Conservation (phyloP, 2,797 vertebrate genomes). For the Sebastes trivittatus region DNA sequence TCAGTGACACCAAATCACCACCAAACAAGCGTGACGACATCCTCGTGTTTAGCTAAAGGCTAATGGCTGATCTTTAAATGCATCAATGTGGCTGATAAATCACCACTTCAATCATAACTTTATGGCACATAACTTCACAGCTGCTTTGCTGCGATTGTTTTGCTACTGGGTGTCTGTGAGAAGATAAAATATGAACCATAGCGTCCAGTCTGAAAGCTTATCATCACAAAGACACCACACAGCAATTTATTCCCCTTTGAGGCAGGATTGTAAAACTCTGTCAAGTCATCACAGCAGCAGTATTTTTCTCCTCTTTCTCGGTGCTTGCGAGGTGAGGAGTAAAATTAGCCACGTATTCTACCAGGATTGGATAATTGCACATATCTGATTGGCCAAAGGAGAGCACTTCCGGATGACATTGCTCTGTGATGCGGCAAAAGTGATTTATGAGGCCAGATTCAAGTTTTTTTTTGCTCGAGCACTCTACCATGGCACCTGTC, state of each 20-base stretch:
- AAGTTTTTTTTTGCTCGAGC: not conserved
- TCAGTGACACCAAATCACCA: constrained; percentile 8
- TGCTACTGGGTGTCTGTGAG: constrained; percentile 6
- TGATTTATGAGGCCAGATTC: not conserved
- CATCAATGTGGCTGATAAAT: constrained; percentile 11
- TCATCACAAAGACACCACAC: constrained; percentile 27
- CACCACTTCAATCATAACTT: constrained; percentile 1
- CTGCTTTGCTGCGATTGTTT: constrained; percentile 18
- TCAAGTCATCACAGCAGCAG: constrained; percentile 9
- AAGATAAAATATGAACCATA: constrained; percentile 29
- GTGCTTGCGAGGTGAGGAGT: not conserved
- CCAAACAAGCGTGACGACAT: constrained; percentile 9
- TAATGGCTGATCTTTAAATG: constrained; percentile 13
- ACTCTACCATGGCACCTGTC: not conserved
- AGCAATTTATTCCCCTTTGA: constrained; percentile 31
- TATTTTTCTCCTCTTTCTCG: not conserved
- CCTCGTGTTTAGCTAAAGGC: constrained; percentile 17
- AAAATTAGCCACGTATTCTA: not conserved
- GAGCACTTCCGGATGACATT: not conserved
- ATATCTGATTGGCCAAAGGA: not conserved
- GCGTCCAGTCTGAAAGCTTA: constrained; percentile 20
- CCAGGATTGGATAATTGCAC: not conserved
- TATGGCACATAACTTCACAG: not conserved
- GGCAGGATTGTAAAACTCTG: constrained; percentile 19
- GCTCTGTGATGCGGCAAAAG: not conserved